These are phyloP conservation scores for Poecile atricapillus DNA, from an alignment of 2,113 vertebrate genomes.

Conservation along the genomic window DNA sequence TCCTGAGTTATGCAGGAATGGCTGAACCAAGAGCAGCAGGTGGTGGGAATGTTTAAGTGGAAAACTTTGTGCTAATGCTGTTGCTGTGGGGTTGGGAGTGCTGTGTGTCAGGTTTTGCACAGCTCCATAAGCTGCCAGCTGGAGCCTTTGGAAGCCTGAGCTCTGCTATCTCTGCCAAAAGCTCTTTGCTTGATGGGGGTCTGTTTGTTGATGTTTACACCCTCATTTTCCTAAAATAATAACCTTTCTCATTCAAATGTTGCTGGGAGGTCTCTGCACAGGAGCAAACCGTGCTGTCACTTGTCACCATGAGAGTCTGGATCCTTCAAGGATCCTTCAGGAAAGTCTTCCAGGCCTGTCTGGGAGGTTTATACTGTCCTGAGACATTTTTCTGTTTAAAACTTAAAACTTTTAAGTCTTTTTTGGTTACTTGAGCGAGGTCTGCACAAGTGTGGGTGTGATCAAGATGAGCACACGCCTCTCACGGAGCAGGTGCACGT, in stretches of 20 bases:
- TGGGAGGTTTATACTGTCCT: background rate
- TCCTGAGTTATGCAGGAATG: background rate
- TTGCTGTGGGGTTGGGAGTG: background rate
- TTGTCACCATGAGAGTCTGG: background rate
- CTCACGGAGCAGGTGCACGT: background rate
- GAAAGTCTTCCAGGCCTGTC: background rate
- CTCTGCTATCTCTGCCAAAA: background rate
- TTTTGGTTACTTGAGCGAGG: rapidly evolving
- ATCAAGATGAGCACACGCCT: background rate
- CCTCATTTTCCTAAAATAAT: background rate
- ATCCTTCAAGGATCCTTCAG: background rate
- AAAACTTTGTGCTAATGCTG: background rate
- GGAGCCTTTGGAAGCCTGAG: background rate
- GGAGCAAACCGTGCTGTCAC: rapidly evolving
- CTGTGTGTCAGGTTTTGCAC: background rate
- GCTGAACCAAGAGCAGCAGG: background rate
- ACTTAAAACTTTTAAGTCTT: background rate
- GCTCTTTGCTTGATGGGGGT: background rate
- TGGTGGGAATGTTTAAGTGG: background rate
- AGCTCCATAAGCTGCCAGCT: background rate
- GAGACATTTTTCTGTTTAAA: background rate
- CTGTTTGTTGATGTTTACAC: background rate
- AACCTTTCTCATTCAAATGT: rapidly evolving
- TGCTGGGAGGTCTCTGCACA: background rate
- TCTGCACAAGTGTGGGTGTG: background rate